A percentile compares a stretch with the other conserved stretches of the same genome.
Conservation (phyloP, 2,113 vertebrate species). For the Benitochromis conjunctus region DNA sequence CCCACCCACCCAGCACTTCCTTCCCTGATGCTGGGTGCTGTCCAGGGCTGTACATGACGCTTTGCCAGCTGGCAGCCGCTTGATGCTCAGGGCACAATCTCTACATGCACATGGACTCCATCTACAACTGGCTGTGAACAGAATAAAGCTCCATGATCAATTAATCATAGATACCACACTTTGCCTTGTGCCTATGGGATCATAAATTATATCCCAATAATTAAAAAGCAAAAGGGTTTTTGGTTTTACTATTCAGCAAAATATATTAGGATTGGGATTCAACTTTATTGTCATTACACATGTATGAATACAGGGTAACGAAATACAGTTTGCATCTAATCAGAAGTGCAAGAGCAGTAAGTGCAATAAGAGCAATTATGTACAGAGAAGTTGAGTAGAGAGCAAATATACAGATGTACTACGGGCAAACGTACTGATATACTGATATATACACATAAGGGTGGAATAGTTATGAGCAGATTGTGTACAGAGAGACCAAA, state of each 20-base stretch:
- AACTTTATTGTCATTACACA: too few relatives aligned
- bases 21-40: background rate
- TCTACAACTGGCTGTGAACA: conserved; percentile 3
- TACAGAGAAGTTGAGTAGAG: too few relatives aligned
- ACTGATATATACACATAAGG: too few relatives aligned
- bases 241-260: background rate
- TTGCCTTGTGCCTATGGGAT: background rate
- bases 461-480: too few relatives aligned
- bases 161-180: conserved; percentile 23
- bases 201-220: background rate
- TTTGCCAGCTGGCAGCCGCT: conserved; percentile 35
- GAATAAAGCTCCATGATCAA: conserved; percentile 3
- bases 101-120: conserved; percentile 29
- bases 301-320: too few relatives aligned
- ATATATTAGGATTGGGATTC: too few relatives aligned
- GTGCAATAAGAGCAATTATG: too few relatives aligned
- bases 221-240: background rate
- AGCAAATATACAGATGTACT: too few relatives aligned
- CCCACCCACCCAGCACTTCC: background rate
- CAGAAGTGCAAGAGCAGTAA: too few relatives aligned
- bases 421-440: too few relatives aligned
- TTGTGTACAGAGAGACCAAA: too few relatives aligned
- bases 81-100: conserved; percentile 19
- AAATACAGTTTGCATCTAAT: too few relatives aligned
- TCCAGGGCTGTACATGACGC: conserved; percentile 5